Base-by-base conservation (phyloP, 2,113 vertebrate genomes). In the Lonchura striata region DNA sequence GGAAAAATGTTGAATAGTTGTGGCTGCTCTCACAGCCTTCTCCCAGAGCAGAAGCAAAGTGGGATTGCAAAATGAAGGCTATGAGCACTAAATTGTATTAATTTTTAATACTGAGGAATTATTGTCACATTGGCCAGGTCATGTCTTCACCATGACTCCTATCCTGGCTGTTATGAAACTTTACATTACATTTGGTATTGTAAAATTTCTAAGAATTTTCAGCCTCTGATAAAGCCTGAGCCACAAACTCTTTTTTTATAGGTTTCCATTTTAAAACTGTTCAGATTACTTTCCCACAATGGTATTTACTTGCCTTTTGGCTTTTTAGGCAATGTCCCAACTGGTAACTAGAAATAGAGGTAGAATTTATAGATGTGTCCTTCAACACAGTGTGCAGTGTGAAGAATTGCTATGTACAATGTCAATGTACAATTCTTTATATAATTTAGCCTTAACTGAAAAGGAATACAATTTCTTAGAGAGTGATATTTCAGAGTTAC, bases 1-100 rank as follows among this genome's bases (percentile, higher is more conserved):
- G 10, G 44, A 30, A 61, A 70, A 57, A 5, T 37, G 6, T 54
- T 86, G 66, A 76, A 22, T 60, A 41, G 10, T 54, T 0, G 0
- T 64, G 50, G 37, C 46, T 74, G 13, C 42, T 77, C 22, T 91
- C 41, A 66, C 7, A 70, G 50, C 20, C 25, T 71, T 91, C 39
- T 65, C 28, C 10, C 59, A 72, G 46, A 81, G 42, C 15, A 80
- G 64, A 83, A 86, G 24, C 75, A 66, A 59, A 64, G 27, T 39
- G 46, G 21, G 10, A 64, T 85, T 94, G 35, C 19, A 86, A 68
- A 70, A 42, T 35, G 6, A 31, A 15, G 30, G 10, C 35, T 41
- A 6, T 56, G 37, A 66, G 11, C 33, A 39, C 14, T 75, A 57
- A 44, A 54, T 47, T 63, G 5, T 63, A 61, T 54, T 74, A 35